Evolutionary conservation across 2,797 vertebrate genomes (phyloP), one percentile per base, ranked within the genome.

Genomic region (Aratinga solstitialis): DNA sequence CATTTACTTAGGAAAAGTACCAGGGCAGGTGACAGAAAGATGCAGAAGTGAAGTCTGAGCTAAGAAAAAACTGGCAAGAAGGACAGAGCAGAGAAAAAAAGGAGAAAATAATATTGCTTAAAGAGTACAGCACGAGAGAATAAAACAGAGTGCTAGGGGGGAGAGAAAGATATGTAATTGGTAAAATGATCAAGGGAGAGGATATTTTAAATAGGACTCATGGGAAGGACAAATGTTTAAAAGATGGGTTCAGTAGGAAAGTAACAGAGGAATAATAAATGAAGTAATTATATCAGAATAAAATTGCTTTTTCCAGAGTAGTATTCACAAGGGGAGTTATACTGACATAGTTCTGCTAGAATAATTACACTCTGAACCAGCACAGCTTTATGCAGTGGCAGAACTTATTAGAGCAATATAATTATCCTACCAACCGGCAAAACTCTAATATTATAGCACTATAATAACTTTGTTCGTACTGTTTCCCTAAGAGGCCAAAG

Each of bases 261-360:
- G 90, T 91, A 94, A 87, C 85, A 93, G 90, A 95, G 89, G 83
- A 93, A 97, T 94, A 90, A 81, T 92, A 94, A 96, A 94, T 84
- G 87, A 87, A 96, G 90, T 93, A 91, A 93, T 93, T 89, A 68
- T 90, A 89, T 87, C 84, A 85, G 89, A 92, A 94, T 95, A 94
- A 92, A 96, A 93, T 94, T 85, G 89, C 71, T 75, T 94, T 90
- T 91, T 96, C 88, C 89, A 63, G 86, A 92, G 73, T 84, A 23
- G 61, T 71, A 93, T 84, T 87, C 95, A 90, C 88, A 84, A 66
- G 63, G 84, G 86, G 92, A 86, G 86, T 88, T 88, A 72, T 50
- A 80, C 90, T 73, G 92, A 90, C 92, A 84, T 56, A 80, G 92
- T 83, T 93, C 88, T 73, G 53, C 83, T 90, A 42, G 93, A 93